These are phyloP conservation scores for Drosophila tsacasi DNA, from an alignment of 1,140 invertebrate genomes.

Conservation along the genomic window DNA sequence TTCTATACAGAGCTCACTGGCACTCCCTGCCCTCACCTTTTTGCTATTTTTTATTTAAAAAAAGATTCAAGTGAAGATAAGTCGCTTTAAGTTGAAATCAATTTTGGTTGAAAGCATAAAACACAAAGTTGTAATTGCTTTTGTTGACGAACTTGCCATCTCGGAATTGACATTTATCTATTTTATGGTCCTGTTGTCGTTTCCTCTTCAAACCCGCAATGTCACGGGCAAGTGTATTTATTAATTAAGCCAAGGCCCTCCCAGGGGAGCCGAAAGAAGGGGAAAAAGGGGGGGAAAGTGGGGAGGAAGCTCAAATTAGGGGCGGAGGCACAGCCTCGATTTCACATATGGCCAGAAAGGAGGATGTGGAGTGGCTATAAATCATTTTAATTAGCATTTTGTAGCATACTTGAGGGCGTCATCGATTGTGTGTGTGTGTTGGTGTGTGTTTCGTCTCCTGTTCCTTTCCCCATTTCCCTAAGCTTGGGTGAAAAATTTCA, in stretches of 20 bases:
- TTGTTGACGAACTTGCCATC: conserved; percentile 22
- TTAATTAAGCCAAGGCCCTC: conserved; percentile 57
- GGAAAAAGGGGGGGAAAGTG: neutral
- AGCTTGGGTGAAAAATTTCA: conserved; percentile 32
- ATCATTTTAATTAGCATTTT: conserved; percentile 79
- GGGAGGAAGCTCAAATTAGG: conserved; percentile 36
- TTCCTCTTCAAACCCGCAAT: neutral
- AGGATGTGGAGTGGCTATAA: conserved; percentile 44
- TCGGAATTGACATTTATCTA: conserved; percentile 61
- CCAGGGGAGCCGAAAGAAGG: neutral
- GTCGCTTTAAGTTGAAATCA: conserved; percentile 17
- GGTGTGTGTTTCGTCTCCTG: neutral
- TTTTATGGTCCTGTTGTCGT: conserved; percentile 42
- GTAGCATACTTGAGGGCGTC: conserved; percentile 43
- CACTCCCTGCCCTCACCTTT: conserved; percentile 5
- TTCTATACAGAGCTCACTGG: neutral
- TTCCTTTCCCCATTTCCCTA: neutral
- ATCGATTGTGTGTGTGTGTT: conserved; percentile 37
- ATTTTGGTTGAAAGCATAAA: neutral
- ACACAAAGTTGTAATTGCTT: conserved; percentile 37
- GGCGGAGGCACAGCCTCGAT: conserved; percentile 19
- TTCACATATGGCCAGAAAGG: conserved; percentile 49
- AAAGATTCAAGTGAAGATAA: conserved; percentile 7
- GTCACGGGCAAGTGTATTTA: conserved; percentile 54
- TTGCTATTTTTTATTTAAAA: neutral